Evolutionary conservation across 2,888 invertebrate species (phyloP), one percentile per base, ranked within the genome.

Genomic region (Minunthozetes semirufus): DNA sequence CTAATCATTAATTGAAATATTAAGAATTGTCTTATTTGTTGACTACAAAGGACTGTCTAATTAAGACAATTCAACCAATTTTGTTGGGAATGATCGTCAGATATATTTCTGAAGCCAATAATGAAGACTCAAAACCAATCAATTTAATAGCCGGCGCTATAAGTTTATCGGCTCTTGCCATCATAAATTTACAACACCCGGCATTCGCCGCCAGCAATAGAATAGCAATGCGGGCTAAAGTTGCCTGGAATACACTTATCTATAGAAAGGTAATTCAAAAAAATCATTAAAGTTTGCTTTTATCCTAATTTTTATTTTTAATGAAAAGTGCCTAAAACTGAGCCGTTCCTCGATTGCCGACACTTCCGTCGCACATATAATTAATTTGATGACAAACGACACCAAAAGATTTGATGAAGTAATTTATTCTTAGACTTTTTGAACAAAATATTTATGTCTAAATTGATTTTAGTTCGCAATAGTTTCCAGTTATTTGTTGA

Each of bases 351-450:
- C 94, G 0, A 84, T 93, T 70, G 90, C 90, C 9, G 89, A 93
- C 82, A 93, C 94, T 0, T 90, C 93, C 0, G 89, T 91, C 0
- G 96, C 95, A 0, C 93, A 95, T 83, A 88, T 96, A 75, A 93
- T 96, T 42, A 96, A 96, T 82, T 87, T 96, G n/a, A 85, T 98
- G 76, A 94, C 95, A 0, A 97, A 96, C 81, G 97, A 98, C 83
- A 92, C 96, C 78, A 91, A 91, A 80, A 87, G 91, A 72, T 94
- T 97, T 82, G 97, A 97, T 82, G 81, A 82, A 80, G 85, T 61
- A 61, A 59, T 74, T 78, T 78, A 38, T 53, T 42, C 13, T 13
- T 42, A 13, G 19, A 53, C 22, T n/a, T 1, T 19, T 6, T 53
- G 8, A 22, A n/a, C n/a, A 19, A 5, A 53, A 1, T n/a, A 1